Evolutionary conservation across 2,113 vertebrate genomes (phyloP).

Genomic region (Danio rerio): DNA sequence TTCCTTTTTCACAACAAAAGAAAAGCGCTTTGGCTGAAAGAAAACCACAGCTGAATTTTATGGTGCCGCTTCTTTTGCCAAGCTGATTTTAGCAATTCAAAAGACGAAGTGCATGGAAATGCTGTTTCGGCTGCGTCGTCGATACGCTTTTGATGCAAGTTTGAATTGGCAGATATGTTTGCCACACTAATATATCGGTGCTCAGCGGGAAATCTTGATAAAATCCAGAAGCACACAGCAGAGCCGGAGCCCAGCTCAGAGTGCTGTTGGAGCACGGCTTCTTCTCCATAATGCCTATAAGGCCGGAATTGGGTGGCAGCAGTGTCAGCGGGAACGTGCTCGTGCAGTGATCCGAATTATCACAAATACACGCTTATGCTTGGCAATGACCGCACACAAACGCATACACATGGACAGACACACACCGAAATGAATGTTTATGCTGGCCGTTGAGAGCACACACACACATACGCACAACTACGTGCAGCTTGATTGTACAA

Average conservation of each 20-base stretch:
- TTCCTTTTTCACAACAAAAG: slow-evolving; percentile 72
- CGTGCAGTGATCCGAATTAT: slow-evolving; percentile 61
- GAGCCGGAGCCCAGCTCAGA: slow-evolving; percentile 63
- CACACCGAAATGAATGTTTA: slow-evolving; percentile 53
- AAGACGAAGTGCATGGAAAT: slow-evolving; percentile 76
- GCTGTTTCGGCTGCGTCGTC: slow-evolving; percentile 71
- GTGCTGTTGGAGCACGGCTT: slow-evolving; percentile 69
- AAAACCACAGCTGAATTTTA: slow-evolving; percentile 84
- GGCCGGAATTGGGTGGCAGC: slow-evolving; percentile 71
- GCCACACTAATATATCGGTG: slow-evolving; percentile 79
- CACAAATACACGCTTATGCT: slow-evolving; percentile 51
- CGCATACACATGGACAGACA: slow-evolving; percentile 47
- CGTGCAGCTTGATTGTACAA: slow-evolving; percentile 51
- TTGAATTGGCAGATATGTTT: slow-evolving; percentile 78
- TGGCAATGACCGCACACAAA: slow-evolving; percentile 38
- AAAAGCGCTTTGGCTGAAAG: slow-evolving; percentile 84
- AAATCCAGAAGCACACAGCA: slow-evolving; percentile 71
- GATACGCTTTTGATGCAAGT: slow-evolving; percentile 77
- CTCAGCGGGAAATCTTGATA: slow-evolving; percentile 78
- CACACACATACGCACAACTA: not conserved
- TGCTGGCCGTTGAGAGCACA: slow-evolving; percentile 21
- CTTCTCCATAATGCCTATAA: slow-evolving; percentile 69
- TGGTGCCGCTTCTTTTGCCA: slow-evolving; percentile 81
- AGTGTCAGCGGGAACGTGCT: slow-evolving; percentile 66
- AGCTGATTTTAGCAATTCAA: slow-evolving; percentile 84